These are phyloP conservation scores for Drosophila sordidula DNA, from an alignment of 2,888 invertebrate genomes.

Conservation along the genomic window DNA sequence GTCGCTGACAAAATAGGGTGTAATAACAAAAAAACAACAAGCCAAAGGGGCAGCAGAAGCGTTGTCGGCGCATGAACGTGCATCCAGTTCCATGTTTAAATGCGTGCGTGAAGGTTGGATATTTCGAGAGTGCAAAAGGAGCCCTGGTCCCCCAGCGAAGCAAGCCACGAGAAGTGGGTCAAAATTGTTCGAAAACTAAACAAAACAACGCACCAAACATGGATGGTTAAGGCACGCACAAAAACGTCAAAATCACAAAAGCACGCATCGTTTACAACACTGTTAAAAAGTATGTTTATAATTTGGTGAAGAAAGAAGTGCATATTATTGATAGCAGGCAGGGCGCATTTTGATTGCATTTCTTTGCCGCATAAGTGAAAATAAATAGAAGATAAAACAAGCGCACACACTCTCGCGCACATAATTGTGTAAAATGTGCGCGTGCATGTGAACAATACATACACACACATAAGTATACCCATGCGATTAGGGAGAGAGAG, in stretches of 20 bases:
- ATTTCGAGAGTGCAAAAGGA: slow-evolving; percentile 62
- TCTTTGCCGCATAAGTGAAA: slow-evolving; percentile 78
- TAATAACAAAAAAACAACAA: slow-evolving; percentile 45
- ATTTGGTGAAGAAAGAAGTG: slow-evolving; percentile 36
- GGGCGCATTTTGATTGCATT: slow-evolving; percentile 60
- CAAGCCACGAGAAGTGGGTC: slow-evolving; percentile 67
- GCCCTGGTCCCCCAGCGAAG: slow-evolving; percentile 55
- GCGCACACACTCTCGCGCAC: slow-evolving; percentile 24
- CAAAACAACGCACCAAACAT: slow-evolving; percentile 42
- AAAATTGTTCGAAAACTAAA: slow-evolving; percentile 60
- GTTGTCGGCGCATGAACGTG: slow-evolving; percentile 61
- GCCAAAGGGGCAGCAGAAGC: slow-evolving; percentile 66
- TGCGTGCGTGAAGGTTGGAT: slow-evolving; percentile 78
- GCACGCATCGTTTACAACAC: slow-evolving; percentile 42
- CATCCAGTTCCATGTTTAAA: slow-evolving; percentile 71
- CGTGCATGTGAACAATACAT: slow-evolving; percentile 39
- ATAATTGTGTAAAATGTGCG: slow-evolving; percentile 34
- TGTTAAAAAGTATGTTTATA: slow-evolving; percentile 54
- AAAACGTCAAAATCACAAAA: slow-evolving; percentile 16
- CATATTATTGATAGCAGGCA: slow-evolving; percentile 44
- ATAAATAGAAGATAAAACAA: slow-evolving; percentile 75
- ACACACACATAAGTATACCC: slow-evolving; percentile 38
- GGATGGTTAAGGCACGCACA: slow-evolving; percentile 34
- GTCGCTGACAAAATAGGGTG: slow-evolving; percentile 13
- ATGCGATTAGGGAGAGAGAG: slow-evolving; percentile 28